Base-by-base conservation (phyloP, 2,113 vertebrate genomes). In the Sterrhoptilus dennistouni region DNA sequence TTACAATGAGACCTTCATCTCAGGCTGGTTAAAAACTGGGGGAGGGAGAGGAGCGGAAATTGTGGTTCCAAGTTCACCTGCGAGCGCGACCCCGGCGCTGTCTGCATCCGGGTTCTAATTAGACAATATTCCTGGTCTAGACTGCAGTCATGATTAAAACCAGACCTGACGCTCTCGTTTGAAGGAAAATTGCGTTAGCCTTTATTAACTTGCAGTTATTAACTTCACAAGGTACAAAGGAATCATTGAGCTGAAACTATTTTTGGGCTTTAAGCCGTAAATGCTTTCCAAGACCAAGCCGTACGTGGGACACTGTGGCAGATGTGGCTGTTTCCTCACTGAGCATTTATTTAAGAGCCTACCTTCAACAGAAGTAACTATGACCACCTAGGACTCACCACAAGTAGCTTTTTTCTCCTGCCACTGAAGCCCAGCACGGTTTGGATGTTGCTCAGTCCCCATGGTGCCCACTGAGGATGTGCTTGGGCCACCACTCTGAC, bases 191-290 rank as follows among this genome's bases (percentile, higher is more conserved):
- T 53, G 57, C 82, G 23, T 69, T 83, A 77, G 68, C 11, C 60
- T 91, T 92, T 92, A 88, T 85, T 95, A 86, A 63, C n/a, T 61
- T 12, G 33, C 27, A 17, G 53, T 89, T 92, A 79, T 84, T 92
- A 82, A 89, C 87, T 71, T 75, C 38, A 33, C 11, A 5, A 56
- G 83, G 82, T 87, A 95, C 80, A 92, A 94, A 89, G 69, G 61
- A 54, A 81, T 91, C 72, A 60, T 68, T 96, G 83, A 94, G 83
- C 52, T 75, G 52, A 15, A 44, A n/a, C 15, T 59, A 2, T 64
- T 84, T 92, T 80, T 54, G 82, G 42, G 22, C 63, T 89, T 64
- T 23, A 23, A 14, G 29, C 47, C 1, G 5, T 65, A 65, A 70
- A 60, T 18, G 35, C 24, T 68, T 80, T 89, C 77, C 40, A 35